Evolutionary conservation across 2,888 invertebrate species (phyloP).

Genomic region (Ephialtes manifestator): DNA sequence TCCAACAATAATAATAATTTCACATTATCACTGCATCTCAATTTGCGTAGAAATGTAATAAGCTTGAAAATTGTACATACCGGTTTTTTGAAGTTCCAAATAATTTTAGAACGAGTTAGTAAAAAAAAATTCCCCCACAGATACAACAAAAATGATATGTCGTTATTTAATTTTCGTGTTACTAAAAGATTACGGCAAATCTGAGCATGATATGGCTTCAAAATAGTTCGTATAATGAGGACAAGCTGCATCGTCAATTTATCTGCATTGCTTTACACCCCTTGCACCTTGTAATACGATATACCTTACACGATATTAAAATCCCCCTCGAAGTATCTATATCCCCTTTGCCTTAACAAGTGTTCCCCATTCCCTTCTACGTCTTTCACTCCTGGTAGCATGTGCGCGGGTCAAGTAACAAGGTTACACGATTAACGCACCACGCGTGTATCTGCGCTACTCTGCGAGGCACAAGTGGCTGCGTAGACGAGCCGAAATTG

Average conservation of each 20-base stretch:
- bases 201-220: not conserved
- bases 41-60: not conserved
- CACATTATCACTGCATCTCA: no score
- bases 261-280: not conserved
- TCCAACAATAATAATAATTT: no score
- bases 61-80: not conserved
- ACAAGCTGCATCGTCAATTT: not conserved
- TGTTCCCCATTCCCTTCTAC: conserved; percentile 1
- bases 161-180: not conserved
- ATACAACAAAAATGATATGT: not conserved
- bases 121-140: not conserved
- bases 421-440: conserved; percentile 43
- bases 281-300: conserved; percentile 45
- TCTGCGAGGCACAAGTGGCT: not conserved
- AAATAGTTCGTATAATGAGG: not conserved
- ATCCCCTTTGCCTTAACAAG: conserved; percentile 9
- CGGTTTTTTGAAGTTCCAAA: not conserved
- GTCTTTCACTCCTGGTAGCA: not conserved
- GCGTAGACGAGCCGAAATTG: not conserved
- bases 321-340: conserved; percentile 20
- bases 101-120: not conserved
- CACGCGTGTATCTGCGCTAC: conserved; percentile 5
- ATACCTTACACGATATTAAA: conserved; percentile 56
- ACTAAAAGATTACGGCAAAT: not conserved
- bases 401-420: conserved; percentile 26